These are phyloP conservation scores for Melipona bicolor DNA, from an alignment of 2,888 invertebrate species.

Conservation along the genomic window DNA sequence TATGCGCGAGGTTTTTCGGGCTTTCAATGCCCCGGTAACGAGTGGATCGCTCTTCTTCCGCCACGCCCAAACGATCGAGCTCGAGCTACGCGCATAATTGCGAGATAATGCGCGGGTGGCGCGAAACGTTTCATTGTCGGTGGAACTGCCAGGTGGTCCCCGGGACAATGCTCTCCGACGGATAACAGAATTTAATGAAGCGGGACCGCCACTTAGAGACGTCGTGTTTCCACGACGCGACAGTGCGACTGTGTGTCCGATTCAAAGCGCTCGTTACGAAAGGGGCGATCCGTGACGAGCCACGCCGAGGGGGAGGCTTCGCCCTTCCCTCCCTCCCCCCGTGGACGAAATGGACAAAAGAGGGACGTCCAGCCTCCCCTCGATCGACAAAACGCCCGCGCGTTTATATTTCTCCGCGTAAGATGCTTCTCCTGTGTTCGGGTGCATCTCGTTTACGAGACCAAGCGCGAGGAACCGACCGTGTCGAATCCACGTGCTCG, in stretches of 20 bases:
- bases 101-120: slow-evolving; percentile 62
- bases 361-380: slow-evolving; percentile 17
- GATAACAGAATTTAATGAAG: slow-evolving; percentile 71
- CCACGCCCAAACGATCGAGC: slow-evolving; percentile 24
- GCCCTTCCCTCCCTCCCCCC: slow-evolving; percentile 35
- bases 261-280: slow-evolving; percentile 65
- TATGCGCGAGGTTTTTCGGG: slow-evolving; percentile 40
- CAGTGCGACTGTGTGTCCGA: slow-evolving; percentile 63
- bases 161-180: slow-evolving; percentile 58
- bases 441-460: slow-evolving; percentile 8
- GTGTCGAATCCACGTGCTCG: slow-evolving; percentile 29
- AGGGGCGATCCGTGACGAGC: slow-evolving; percentile 54
- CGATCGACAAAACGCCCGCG: background rate
- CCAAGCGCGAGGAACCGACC: slow-evolving; percentile 39
- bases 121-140: slow-evolving; percentile 41
- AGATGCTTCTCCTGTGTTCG: slow-evolving; percentile 38
- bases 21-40: slow-evolving; percentile 52
- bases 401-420: slow-evolving; percentile 35
- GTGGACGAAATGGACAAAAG: slow-evolving; percentile 21
- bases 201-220: slow-evolving; percentile 64
- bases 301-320: slow-evolving; percentile 19
- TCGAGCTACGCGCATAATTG: slow-evolving; percentile 44
- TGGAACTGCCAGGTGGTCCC: slow-evolving; percentile 56
- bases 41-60: slow-evolving; percentile 47
- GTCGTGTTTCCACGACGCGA: slow-evolving; percentile 60